Evolutionary conservation across 1,140 invertebrate species (phyloP).

Genomic region (Micrasema minimum): DNA sequence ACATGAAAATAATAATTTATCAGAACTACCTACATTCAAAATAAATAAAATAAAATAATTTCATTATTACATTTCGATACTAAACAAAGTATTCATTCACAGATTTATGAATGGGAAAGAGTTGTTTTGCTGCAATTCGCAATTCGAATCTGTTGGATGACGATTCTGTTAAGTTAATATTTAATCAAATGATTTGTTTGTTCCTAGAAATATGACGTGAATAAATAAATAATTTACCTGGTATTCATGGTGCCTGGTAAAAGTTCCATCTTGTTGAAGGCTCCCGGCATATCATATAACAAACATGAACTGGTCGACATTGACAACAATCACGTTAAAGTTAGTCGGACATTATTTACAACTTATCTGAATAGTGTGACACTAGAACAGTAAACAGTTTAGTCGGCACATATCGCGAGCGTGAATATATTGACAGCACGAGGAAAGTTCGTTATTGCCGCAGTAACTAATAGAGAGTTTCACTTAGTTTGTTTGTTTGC

Average conservation of each 20-base stretch:
- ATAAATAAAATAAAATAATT: no score
- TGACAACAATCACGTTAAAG: constrained; percentile 10
- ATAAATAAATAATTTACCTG: constrained; percentile 24
- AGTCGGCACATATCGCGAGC: neutral
- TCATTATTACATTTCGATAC: no score
- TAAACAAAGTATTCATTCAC: no score
- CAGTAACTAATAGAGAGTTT: neutral
- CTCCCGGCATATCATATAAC: constrained; percentile 39
- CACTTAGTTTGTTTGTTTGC: constrained; percentile 15
- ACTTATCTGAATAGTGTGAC: constrained; percentile 19
- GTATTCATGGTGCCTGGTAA: constrained; percentile 22
- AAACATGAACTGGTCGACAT: constrained; percentile 37
- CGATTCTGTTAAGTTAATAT: no score
- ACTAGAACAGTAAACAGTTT: constrained; percentile 10
- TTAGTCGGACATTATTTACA: constrained; percentile 24
- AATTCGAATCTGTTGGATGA: no score
- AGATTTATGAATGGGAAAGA: no score
- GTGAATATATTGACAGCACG: neutral
- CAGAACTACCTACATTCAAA: no score
- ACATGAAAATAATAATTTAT: no score
- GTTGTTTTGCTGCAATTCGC: no score
- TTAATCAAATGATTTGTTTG: no score
- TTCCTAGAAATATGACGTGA: no score
- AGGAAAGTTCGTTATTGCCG: neutral
- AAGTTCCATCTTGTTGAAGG: constrained; percentile 43